Evolutionary conservation across 2,113 vertebrate genomes (phyloP).

Genomic region (Xyrauchen texanus): DNA sequence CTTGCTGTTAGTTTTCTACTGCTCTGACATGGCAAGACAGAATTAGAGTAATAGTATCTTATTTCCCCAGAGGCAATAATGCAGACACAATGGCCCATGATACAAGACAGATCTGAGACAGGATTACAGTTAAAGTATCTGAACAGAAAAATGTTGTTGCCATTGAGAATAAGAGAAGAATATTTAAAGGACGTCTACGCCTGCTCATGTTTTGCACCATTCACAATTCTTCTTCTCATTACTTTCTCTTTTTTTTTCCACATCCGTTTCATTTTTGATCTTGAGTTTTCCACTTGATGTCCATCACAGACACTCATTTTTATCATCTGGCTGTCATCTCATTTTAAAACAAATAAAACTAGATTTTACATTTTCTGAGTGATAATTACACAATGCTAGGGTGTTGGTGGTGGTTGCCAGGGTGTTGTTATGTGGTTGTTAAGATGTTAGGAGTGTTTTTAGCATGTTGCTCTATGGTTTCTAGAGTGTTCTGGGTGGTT

Average conservation of each 20-base stretch:
- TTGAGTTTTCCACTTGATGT: not conserved
- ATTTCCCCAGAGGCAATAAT: slow-evolving; percentile 23
- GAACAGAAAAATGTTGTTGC: slow-evolving; percentile 13
- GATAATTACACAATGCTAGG: not conserved
- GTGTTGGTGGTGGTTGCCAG: not conserved
- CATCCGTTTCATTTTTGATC: not conserved
- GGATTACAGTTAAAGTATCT: slow-evolving; percentile 29
- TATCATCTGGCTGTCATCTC: no score
- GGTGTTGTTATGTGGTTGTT: not conserved
- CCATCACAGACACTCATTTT: no score
- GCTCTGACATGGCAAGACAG: slow-evolving; percentile 36
- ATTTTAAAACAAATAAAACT: no score
- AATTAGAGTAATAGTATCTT: slow-evolving; percentile 44
- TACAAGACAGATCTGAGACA: slow-evolving; percentile 9
- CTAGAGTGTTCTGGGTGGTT: no score
- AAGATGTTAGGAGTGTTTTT: not conserved
- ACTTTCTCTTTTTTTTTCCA: not conserved
- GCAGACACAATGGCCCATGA: slow-evolving; percentile 6
- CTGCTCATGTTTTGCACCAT: not conserved
- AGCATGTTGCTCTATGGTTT: no score
- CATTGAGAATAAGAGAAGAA: not conserved
- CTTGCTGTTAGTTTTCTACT: slow-evolving; percentile 11
- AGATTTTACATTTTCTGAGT: no score
- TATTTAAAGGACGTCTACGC: not conserved
- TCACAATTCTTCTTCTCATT: not conserved